Percentiles rank a stretch among this genome's conserved stretches.
These are phyloP conservation scores for Heterocephalus glaber DNA, from an alignment of 2,113 vertebrate species.

Conservation along the genomic window DNA sequence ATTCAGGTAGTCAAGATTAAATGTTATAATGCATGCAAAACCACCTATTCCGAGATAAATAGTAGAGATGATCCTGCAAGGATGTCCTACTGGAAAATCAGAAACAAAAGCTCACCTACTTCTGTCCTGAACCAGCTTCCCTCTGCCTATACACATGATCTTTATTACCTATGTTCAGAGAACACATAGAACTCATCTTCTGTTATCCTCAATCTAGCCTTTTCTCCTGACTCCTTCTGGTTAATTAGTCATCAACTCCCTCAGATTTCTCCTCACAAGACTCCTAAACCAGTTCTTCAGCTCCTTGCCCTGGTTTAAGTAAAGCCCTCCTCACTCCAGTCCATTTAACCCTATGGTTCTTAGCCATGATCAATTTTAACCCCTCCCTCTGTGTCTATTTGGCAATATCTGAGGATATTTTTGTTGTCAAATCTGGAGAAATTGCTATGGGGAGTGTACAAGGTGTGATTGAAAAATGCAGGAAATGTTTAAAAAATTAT, in stretches of 20 bases:
- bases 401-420: neutral
- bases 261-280: neutral
- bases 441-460: accelerated
- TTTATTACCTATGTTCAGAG: neutral
- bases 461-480: neutral
- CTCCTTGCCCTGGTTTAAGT: neutral
- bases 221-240: neutral
- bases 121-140: neutral
- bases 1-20: neutral
- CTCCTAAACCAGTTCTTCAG: too few relatives aligned
- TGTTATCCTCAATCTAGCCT: neutral
- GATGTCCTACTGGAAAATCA: neutral
- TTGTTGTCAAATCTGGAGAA: neutral
- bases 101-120: neutral
- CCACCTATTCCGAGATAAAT: neutral
- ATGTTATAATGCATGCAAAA: neutral
- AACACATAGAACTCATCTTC: neutral
- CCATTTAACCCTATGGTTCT: neutral
- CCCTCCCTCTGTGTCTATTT: accelerated
- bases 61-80: neutral
- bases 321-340: neutral
- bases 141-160: too few relatives aligned
- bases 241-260: neutral
- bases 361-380: neutral
- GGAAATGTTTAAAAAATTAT: neutral